phyloP scores from a whole-genome alignment of 1,140 invertebrate genomes.

The Gerris buenoi region DNA sequence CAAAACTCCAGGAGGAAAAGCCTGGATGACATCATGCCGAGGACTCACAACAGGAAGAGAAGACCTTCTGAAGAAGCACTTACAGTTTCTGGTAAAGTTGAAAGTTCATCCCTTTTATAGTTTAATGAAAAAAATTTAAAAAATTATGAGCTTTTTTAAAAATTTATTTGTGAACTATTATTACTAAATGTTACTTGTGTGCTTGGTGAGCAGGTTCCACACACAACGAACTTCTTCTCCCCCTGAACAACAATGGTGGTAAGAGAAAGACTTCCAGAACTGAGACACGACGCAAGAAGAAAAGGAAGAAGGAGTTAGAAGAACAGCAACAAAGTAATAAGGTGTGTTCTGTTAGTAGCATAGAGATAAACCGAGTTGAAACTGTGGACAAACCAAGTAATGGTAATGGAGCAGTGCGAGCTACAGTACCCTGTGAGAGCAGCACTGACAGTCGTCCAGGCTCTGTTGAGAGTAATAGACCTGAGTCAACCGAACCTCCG shows the following conservation, averaged over 20 bases:
- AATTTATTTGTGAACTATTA: too few species aligned
- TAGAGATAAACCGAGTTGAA: background rate
- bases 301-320: slow-evolving; percentile 29
- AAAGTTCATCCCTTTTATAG: background rate
- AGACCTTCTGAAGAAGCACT: slow-evolving; percentile 62
- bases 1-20: background rate
- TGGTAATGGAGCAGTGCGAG: slow-evolving; percentile 3
- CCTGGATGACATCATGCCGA: slow-evolving; percentile 5
- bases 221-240: slow-evolving; percentile 34
- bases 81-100: slow-evolving; percentile 40
- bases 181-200: too few species aligned
- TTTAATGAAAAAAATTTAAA: background rate
- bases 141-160: background rate
- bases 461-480: background rate
- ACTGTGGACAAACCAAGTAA: slow-evolving; percentile 27
- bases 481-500: too few species aligned
- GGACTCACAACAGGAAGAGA: slow-evolving; percentile 32
- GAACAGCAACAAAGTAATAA: slow-evolving; percentile 27
- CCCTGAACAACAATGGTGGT: slow-evolving; percentile 24
- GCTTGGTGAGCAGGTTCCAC: slow-evolving; percentile 20
- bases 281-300: slow-evolving; percentile 22
- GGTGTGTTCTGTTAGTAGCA: slow-evolving; percentile 29
- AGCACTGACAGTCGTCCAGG: background rate
- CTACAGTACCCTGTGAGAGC: slow-evolving; percentile 4
- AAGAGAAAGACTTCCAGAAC: slow-evolving; percentile 13